These are phyloP conservation scores for Brassicogethes aeneus DNA, from an alignment of 2,888 invertebrate species.

Conservation along the genomic window DNA sequence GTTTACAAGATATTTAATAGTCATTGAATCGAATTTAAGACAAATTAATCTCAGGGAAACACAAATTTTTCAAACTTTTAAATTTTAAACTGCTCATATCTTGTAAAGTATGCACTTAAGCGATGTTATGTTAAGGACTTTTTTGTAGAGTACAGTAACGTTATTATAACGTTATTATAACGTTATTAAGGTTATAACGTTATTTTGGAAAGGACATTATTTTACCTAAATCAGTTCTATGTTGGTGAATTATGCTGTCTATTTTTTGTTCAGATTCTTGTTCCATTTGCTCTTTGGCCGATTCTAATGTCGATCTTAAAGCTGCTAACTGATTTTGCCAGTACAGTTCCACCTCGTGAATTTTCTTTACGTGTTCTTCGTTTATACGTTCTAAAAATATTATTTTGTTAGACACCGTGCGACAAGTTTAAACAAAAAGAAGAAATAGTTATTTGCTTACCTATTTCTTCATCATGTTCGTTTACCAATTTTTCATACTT, in stretches of 20 bases:
- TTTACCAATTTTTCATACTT: slow-evolving; percentile 58
- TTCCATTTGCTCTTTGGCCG: slow-evolving; percentile 44
- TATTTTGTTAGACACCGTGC: slow-evolving; percentile 2
- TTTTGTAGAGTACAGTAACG: no score
- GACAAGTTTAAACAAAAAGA: no score
- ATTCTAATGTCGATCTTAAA: slow-evolving; percentile 39
- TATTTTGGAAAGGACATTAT: no score
- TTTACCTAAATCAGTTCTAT: slow-evolving; percentile 54
- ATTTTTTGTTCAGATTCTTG: slow-evolving; percentile 40
- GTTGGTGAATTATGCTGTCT: slow-evolving; percentile 46
- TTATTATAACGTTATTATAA: no score
- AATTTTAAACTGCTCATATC: no score
- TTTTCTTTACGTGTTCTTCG: slow-evolving; percentile 35
- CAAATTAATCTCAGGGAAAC: no score
- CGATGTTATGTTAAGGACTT: no score
- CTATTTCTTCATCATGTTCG: slow-evolving; percentile 57
- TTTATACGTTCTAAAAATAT: slow-evolving; percentile 36
- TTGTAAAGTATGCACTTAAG: no score
- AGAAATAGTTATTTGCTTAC: slow-evolving; percentile 36
- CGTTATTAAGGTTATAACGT: no score
- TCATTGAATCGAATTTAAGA: no score
- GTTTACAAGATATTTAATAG: no score
- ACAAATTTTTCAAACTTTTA: no score
- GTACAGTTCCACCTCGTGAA: slow-evolving; percentile 38
- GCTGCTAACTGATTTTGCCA: slow-evolving; percentile 39